Conservation (phyloP, 2,113 vertebrate species). For the Protobothrops flavoviridis region DNA sequence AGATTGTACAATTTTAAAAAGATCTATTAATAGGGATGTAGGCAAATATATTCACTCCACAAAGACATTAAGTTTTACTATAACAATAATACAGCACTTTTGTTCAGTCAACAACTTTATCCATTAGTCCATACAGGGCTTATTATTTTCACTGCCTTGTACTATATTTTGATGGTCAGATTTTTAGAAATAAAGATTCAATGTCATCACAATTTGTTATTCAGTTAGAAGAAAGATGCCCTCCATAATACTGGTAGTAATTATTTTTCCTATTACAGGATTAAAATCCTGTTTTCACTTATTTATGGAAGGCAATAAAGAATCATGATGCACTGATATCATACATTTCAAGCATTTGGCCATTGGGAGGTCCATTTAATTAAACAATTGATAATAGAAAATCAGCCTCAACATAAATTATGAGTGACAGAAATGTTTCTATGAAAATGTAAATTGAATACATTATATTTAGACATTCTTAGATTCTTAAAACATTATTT, state of each 20-base stretch:
- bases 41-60: not conserved
- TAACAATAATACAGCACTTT: not conserved
- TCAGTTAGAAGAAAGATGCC: not conserved
- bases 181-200: too few relatives aligned
- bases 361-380: not conserved
- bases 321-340: not conserved
- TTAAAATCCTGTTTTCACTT: not conserved
- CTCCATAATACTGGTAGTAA: not conserved
- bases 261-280: not conserved
- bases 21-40: not conserved
- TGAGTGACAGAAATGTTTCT: not conserved
- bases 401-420: not conserved
- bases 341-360: not conserved
- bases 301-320: not conserved
- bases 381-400: too few relatives aligned
- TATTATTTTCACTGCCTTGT: too few relatives aligned
- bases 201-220: not conserved
- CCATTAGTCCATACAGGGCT: not conserved
- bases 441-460: not conserved
- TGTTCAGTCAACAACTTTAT: too few relatives aligned
- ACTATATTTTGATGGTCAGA: not conserved
- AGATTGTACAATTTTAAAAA: not conserved
- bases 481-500: not conserved
- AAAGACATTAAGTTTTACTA: not conserved
- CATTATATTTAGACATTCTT: not conserved